Percentiles rank a stretch among this genome's conserved stretches.
Conservation (phyloP, 64 coral and sea anemone species). For the Astreopora myriophthalma region DNA sequence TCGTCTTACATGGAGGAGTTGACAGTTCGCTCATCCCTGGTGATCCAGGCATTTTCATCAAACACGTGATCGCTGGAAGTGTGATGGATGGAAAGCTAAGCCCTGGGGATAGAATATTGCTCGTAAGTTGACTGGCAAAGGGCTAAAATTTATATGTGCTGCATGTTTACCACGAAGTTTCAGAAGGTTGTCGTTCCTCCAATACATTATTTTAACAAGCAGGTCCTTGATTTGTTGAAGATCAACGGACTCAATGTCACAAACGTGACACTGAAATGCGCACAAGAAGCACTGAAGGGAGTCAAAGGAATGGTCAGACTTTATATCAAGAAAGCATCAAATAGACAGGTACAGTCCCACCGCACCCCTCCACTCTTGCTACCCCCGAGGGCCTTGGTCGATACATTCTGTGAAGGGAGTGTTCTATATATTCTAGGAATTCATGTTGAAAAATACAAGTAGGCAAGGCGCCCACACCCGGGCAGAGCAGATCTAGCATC, state of each 20-base stretch:
- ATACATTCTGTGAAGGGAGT: too few relatives aligned
- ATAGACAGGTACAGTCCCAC: not conserved
- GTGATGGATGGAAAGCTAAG: not conserved
- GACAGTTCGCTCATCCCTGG: slow-evolving; percentile 3
- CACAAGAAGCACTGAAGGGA: not conserved
- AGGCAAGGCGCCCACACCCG: too few relatives aligned
- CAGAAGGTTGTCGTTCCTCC: not conserved
- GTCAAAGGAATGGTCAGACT: slow-evolving; percentile 24
- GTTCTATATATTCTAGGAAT: too few relatives aligned
- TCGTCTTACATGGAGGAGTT: slow-evolving; percentile 64
- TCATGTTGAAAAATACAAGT: too few relatives aligned
- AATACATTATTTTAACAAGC: not conserved
- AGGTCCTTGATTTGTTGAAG: slow-evolving; percentile 1
- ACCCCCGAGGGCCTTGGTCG: too few relatives aligned
- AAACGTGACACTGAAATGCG: not conserved
- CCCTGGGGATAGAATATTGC: slow-evolving; percentile 68
- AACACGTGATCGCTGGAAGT: slow-evolving; percentile 22
- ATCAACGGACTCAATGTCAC: slow-evolving; percentile 22
- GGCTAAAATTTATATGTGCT: not conserved
- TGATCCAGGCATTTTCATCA: slow-evolving; percentile 76
- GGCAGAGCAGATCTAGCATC: too few relatives aligned
- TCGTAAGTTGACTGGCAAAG: slow-evolving; percentile 13
- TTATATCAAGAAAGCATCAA: slow-evolving; percentile 39
- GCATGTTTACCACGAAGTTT: not conserved
- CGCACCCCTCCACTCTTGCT: not conserved